Conservation (phyloP, 2,113 vertebrate species). For the Hepsetus odoe region DNA sequence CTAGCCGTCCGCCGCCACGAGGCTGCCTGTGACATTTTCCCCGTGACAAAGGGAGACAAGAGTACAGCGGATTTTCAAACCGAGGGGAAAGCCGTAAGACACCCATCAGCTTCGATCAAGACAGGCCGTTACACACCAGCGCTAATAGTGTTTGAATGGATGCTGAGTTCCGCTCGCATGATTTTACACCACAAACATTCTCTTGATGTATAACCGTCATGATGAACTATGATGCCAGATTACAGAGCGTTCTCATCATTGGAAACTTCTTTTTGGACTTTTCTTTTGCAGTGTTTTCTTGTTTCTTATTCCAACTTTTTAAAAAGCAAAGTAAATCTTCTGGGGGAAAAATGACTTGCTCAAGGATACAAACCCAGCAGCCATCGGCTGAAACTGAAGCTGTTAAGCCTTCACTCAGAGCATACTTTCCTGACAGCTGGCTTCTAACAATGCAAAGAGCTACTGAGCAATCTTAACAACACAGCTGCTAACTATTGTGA, state of each 20-base stretch:
- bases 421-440: too few relatives aligned
- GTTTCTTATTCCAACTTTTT: not conserved
- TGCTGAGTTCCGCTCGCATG: not conserved
- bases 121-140: not conserved
- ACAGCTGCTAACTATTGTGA: too few relatives aligned
- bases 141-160: constrained; percentile 33
- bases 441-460: too few relatives aligned
- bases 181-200: not conserved
- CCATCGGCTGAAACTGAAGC: not conserved
- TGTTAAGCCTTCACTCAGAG: too few relatives aligned
- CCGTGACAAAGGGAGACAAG: constrained; percentile 17
- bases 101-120: constrained; percentile 32
- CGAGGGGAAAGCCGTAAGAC: not conserved
- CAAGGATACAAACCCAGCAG: not conserved
- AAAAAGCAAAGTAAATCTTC: not conserved
- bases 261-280: not conserved
- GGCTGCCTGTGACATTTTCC: constrained; percentile 39
- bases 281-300: not conserved
- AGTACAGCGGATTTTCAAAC: constrained; percentile 15
- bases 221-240: not conserved
- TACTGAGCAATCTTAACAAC: too few relatives aligned
- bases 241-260: constrained; percentile 1
- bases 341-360: not conserved
- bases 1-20: constrained; percentile 12
- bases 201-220: not conserved